Evolutionary conservation across 2,888 invertebrate genomes (phyloP), one percentile per base, ranked within the genome.

Genomic region (Leucania comma): DNA sequence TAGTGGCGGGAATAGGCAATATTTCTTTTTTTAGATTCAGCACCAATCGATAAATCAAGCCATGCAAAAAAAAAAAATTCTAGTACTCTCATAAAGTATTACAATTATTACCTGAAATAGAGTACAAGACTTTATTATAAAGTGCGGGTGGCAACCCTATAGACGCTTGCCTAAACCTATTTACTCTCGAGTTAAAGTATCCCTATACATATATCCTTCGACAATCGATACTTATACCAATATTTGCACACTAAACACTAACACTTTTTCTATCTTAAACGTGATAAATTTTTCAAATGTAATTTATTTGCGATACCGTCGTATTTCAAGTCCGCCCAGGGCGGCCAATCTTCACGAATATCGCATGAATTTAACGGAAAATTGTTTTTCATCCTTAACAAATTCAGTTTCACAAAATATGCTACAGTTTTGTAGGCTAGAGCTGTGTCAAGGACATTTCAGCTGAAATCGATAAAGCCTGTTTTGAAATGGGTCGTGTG

Each of bases 391-490:
- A 32, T 58, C 38, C 50, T 59, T 42, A 46, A 46, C 46, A 32
- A 63, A 60, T 63, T 62, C 24, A 46, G 54, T 69, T 80, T 50
- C 42, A 20, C 10, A 10, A 12, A 69, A 58, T 53, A 58, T 53
- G 42, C 42, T 17, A 42, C 17, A 42, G 42, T 29, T 29, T 29
- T 29, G 29, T 29, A 29, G 29, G n/a, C n/a, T n/a, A n/a, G n/a
- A 61, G 53, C 35, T 10, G 48, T 53, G 54, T 38, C 68, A 68
- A 66, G 65, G 75, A 32, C 48, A 38, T 68, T 69, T 35, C 26
- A 53, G 50, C 22, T 57, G 17, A 59, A 62, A 66, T 75, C 70
- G 46, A 69, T 80, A n/a, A 14, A 46, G 35, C 59, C 63, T 64
- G 24, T 38, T 57, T 20, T 20, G 32, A 72, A 60, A 66, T 75